Base-by-base conservation (phyloP, 2,888 invertebrate species). In the Peribatodes rhomboidaria region DNA sequence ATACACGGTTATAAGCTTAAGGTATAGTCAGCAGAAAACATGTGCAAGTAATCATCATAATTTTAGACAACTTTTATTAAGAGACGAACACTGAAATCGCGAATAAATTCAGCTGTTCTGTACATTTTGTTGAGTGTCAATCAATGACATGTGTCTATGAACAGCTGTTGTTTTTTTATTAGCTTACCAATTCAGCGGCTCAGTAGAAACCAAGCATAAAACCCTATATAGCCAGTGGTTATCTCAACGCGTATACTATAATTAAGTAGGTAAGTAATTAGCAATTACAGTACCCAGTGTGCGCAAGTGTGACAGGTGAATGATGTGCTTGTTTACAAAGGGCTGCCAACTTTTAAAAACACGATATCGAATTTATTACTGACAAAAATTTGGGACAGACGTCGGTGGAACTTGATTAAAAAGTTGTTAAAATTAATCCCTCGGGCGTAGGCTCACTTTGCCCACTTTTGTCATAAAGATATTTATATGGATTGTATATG, bases 271-370 rank as follows among this genome's bases (percentile, higher is more conserved):
- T 47, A 41, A n/a, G 37, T 47, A 52, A 46, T 56, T 60, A 64
- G 37, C 47, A 59, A 56, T 37, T 55, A 65, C 44, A 37, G 59
- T 33, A 44, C 8, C n/a, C n/a, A n/a, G n/a, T n/a, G 46, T 42
- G 22, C 9, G 33, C 14, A 33, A 1, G 14, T 35, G 41, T 55
- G 65, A 65, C 65, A 65, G 60, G 46, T 65, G 56, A 65, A 56
- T 61, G 56, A 65, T 65, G 46, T 11, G 52, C 56, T 61, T 65
- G 56, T 65, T 60, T 61, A 65, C 60, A 27, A 57, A 65, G 60
- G 65, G 65, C 22, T 65, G 60, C 65, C 65, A 65, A 65, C 65
- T 60, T 60, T 65, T 56, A 33, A 41, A 59, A 65, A 61, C 33
- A 53, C 13, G 20, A 44, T 53, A 42, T 56, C 44, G n/a, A 44